Evolutionary conservation across 2,113 vertebrate species (phyloP).

Genomic region (Coryphaenoides rupestris): DNA sequence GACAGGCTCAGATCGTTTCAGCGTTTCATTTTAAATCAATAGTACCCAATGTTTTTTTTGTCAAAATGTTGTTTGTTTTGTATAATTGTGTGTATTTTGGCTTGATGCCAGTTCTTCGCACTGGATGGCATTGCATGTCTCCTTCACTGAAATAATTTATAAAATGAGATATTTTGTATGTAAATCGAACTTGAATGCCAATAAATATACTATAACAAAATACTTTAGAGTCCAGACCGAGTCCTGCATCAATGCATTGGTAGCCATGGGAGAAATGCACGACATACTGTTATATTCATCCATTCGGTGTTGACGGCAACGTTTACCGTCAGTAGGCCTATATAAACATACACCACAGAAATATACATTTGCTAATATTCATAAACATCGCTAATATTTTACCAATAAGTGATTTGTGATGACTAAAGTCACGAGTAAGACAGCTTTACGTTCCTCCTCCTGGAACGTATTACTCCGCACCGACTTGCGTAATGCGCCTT

Average conservation of each 20-base stretch:
- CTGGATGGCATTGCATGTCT: constrained; percentile 66
- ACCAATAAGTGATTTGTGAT: not conserved
- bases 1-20: constrained; percentile 68
- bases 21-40: constrained; percentile 56
- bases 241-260: not conserved
- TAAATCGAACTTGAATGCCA: constrained; percentile 46
- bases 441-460: not conserved
- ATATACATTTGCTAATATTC: no score
- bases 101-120: constrained; percentile 58
- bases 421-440: no score
- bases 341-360: not conserved
- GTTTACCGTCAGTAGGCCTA: no score
- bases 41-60: constrained; percentile 54
- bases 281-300: not conserved
- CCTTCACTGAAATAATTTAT: constrained; percentile 65
- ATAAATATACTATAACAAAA: constrained; percentile 42
- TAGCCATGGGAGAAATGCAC: not conserved
- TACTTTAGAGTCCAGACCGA: not conserved
- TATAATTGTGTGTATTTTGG: constrained; percentile 54
- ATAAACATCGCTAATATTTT: not conserved
- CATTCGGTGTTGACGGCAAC: not conserved
- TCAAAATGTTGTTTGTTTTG: constrained; percentile 49
- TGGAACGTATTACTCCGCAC: constrained; percentile 65
- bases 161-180: constrained; percentile 44
- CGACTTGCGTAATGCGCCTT: constrained; percentile 46